Conservation (phyloP, 2,797 vertebrate genomes). For the Premnoplex brunnescens region DNA sequence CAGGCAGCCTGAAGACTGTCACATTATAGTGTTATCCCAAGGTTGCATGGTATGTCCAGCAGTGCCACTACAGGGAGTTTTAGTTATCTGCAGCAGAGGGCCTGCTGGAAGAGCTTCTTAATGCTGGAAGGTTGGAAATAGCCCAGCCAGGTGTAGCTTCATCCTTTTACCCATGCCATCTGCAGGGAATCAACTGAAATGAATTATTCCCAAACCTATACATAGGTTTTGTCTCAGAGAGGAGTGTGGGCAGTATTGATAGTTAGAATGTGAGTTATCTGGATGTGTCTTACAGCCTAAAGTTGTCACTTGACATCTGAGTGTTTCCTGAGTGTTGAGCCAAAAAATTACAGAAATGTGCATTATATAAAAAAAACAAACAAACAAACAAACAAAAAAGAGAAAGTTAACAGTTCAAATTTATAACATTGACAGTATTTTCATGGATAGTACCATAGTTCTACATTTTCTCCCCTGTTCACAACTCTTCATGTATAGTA, state of each 20-base stretch:
- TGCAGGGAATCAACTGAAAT: background rate
- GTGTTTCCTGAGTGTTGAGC: background rate
- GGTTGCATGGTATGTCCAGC: accelerated
- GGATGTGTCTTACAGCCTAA: background rate
- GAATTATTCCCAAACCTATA: background rate
- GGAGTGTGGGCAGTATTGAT: background rate
- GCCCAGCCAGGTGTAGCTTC: background rate
- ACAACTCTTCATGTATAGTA: background rate
- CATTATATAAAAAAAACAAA: background rate
- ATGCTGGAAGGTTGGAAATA: background rate
- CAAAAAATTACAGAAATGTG: background rate
- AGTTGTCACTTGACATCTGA: background rate
- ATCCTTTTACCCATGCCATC: background rate
- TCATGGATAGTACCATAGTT: background rate
- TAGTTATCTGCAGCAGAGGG: too few relatives aligned
- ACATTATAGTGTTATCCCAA: accelerated
- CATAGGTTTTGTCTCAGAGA: background rate
- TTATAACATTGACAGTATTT: background rate
- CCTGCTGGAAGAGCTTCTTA: background rate
- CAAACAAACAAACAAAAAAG: background rate
- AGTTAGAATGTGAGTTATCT: background rate
- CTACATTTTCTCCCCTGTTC: background rate
- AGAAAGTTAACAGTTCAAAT: background rate
- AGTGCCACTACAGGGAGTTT: background rate
- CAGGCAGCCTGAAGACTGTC: background rate